Conservation (phyloP, 1,140 invertebrate species). For the Hestina assimilis region DNA sequence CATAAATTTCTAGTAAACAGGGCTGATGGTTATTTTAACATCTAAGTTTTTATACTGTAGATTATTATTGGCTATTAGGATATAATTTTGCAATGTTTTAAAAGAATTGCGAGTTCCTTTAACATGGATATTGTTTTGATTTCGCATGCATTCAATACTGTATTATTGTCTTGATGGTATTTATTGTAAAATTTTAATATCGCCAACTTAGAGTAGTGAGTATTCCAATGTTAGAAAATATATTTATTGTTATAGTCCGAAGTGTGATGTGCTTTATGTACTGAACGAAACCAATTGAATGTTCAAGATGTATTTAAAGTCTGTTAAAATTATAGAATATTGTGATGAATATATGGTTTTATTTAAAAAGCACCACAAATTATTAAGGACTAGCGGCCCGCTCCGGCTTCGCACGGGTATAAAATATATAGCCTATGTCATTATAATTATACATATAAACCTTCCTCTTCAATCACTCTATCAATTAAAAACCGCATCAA, state of each 20-base stretch:
- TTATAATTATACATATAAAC: too few relatives aligned
- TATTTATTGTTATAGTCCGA: conserved; percentile 68
- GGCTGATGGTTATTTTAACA: conserved; percentile 30
- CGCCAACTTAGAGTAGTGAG: conserved; percentile 46
- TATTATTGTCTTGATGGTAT: conserved; percentile 52
- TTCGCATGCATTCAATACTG: conserved; percentile 51
- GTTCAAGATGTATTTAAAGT: conserved; percentile 72
- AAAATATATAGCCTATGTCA: too few relatives aligned
- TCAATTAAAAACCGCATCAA: too few relatives aligned
- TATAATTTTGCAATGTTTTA: conserved; percentile 5
- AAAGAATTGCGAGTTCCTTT: conserved; percentile 28
- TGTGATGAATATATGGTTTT: conserved; percentile 42
- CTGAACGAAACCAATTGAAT: conserved; percentile 59
- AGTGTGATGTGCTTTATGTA: conserved; percentile 58
- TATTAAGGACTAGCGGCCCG: too few relatives aligned
- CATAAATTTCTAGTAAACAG: conserved; percentile 23
- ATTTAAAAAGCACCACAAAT: too few relatives aligned
- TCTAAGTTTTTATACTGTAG: neutral
- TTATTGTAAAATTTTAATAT: conserved; percentile 44
- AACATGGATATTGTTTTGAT: conserved; percentile 20
- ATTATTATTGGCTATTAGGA: neutral
- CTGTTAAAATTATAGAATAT: conserved; percentile 70
- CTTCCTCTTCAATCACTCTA: too few relatives aligned
- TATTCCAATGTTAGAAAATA: conserved; percentile 63
- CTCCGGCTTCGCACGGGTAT: too few relatives aligned